phyloP scores from a whole-genome alignment of 2,113 vertebrate genomes.

The Aspidoscelis tigris region DNA sequence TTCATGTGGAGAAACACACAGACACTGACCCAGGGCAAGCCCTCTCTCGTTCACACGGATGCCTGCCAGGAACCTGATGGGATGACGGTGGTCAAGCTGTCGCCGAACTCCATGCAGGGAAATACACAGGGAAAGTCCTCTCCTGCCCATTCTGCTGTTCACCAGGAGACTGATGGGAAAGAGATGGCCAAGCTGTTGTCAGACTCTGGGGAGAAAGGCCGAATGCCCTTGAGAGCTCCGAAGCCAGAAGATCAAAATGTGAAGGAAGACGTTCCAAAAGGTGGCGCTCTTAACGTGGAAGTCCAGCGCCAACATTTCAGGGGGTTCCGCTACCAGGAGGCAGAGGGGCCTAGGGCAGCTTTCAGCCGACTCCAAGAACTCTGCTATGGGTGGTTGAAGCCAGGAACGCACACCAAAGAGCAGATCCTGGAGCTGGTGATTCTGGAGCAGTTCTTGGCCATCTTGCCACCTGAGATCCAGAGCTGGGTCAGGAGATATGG shows the following conservation, averaged over 20 bases:
- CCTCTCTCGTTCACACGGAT: background rate
- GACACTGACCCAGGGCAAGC: too few relatives aligned
- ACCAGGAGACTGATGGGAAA: background rate
- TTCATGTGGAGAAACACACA: too few relatives aligned
- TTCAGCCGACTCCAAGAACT: background rate
- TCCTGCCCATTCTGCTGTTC: background rate
- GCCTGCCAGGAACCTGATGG: background rate
- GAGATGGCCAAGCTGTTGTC: fast-evolving
- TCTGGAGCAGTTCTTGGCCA: slow-evolving; percentile 26
- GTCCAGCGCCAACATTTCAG: background rate
- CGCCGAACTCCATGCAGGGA: background rate
- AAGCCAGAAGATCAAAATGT: background rate
- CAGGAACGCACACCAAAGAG: background rate
- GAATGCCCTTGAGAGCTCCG: background rate
- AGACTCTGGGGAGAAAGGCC: background rate
- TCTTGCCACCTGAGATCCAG: slow-evolving; percentile 18
- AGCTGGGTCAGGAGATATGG: background rate
- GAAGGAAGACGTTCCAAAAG: background rate
- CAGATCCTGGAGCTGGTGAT: slow-evolving; percentile 19
- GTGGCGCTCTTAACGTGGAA: background rate
- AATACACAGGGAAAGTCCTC: background rate
- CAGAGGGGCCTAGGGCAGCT: background rate
- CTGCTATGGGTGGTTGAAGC: slow-evolving; percentile 9
- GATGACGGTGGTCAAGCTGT: background rate
- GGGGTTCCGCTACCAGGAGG: background rate